Evolutionary conservation across 2,888 invertebrate species (phyloP).

Genomic region (Dasysyrphus tricinctus): DNA sequence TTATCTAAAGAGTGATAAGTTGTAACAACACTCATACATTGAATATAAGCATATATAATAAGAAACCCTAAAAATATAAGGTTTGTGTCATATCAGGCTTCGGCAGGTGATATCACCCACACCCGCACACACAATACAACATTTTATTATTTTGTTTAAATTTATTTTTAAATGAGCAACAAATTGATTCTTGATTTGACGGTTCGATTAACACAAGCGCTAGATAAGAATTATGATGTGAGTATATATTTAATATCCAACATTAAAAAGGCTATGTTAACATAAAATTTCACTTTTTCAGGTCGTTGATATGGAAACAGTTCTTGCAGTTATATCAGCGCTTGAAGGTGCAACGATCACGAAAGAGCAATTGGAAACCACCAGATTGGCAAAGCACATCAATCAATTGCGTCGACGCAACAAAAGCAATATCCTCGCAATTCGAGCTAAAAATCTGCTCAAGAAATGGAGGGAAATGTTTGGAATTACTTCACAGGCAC

Average conservation of each 20-base stretch:
- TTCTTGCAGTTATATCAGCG: conserved; percentile 95
- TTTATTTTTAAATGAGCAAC: conserved; percentile 88
- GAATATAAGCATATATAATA: not conserved
- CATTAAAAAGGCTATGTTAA: not conserved
- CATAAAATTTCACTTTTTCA: conserved; percentile 79
- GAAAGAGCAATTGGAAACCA: conserved; percentile 87
- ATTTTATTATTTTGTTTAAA: conserved; percentile 49
- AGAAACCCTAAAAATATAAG: conserved; percentile 38
- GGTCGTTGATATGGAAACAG: conserved; percentile 97
- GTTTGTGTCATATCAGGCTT: conserved; percentile 64
- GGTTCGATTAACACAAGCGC: conserved; percentile 97
- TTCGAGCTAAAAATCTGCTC: conserved; percentile 95
- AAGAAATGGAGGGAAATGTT: conserved; percentile 96
- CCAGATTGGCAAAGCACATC: conserved; percentile 96
- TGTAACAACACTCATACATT: not conserved
- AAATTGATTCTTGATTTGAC: conserved; percentile 93
- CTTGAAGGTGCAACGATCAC: conserved; percentile 91
- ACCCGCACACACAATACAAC: conserved; percentile 52
- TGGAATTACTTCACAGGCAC: conserved; percentile 84
- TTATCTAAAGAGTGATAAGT: conserved; percentile 40
- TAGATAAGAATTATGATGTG: conserved; percentile 99
- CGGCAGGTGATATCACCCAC: conserved; percentile 53
- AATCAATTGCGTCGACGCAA: conserved; percentile 96
- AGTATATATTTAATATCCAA: conserved; percentile 84
- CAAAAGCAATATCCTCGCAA: conserved; percentile 91